Base-by-base conservation (phyloP, 2,888 invertebrate species). In the Ophion slaviceki region DNA sequence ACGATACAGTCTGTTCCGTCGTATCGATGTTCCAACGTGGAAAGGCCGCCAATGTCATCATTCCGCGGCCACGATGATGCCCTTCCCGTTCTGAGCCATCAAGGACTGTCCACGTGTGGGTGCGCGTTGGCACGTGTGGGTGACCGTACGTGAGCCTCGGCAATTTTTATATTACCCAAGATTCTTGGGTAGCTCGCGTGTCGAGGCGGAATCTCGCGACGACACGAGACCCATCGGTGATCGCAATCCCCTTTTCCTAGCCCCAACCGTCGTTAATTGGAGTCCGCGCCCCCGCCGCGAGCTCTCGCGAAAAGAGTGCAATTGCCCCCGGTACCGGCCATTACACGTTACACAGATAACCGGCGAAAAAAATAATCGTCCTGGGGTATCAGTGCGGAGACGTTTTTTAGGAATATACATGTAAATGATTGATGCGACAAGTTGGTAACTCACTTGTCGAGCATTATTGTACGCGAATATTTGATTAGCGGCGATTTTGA, bases 151-250 rank as follows among this genome's bases (percentile, higher is more conserved):
- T 24, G 24, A 74, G 14, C 36, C 59, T 61, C 36, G 61, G 14
- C 75, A 75, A 75, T 75, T 75, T 81, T 82, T 81, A 82, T 75
- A 62, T 82, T 71, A 40, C 62, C 62, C 62, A 84, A 71, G 80
- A 80, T 76, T 57, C 70, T 75, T 64, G 59, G 66, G 64, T 40
- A 70, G 84, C 59, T 84, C 47, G 84, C 84, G 84, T 84, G 84
- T 80, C 76, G 84, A 80, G 75, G 75, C n/a, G 66, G 76, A 76
- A 84, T 84, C 75, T 80, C 59, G 71, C 66, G 71, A 80, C 80
- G 71, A 75, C 79, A 40, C 70, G 68, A 59, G 75, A 68, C 57
- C 71, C 53, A 47, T 66, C 75, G 47, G 70, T 71, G 70, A 84
- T 84, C 76, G 76, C 80, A 66, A 84, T 84, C 80, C 68, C 28